Percentiles rank a stretch among this genome's conserved stretches.
Evolutionary conservation across 1,140 invertebrate species (phyloP).

Genomic region (Adelges cooleyi): DNA sequence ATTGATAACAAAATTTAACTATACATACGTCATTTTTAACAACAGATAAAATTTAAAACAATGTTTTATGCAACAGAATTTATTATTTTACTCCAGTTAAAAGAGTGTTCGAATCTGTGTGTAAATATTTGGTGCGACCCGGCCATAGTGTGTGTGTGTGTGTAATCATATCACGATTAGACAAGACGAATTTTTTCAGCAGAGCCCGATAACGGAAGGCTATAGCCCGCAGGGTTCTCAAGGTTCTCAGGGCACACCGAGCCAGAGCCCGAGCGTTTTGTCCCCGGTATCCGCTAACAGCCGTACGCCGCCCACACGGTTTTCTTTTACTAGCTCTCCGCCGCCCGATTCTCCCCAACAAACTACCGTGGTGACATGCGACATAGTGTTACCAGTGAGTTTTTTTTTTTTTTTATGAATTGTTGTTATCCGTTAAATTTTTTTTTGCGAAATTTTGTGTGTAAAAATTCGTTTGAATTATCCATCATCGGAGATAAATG

Average conservation of each 20-base stretch:
- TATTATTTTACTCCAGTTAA: too few species aligned
- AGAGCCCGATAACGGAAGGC: conserved; percentile 44
- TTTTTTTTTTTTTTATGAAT: conserved; percentile 14
- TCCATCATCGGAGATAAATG: not conserved
- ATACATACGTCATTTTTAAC: too few species aligned
- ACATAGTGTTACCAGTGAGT: conserved; percentile 31
- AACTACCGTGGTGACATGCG: conserved; percentile 31
- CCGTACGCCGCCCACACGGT: conserved; percentile 34
- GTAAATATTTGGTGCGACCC: too few species aligned
- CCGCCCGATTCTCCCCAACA: conserved; percentile 42
- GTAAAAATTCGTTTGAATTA: not conserved
- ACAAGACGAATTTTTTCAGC: conserved; percentile 36
- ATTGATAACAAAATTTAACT: too few species aligned
- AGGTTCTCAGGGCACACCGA: conserved; percentile 39
- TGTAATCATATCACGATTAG: not conserved
- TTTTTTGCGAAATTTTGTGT: not conserved
- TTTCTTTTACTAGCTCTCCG: conserved; percentile 44
- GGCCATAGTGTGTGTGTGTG: not conserved
- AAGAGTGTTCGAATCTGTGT: too few species aligned
- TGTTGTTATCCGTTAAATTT: conserved; percentile 5
- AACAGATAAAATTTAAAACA: too few species aligned
- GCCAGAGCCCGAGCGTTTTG: conserved; percentile 50
- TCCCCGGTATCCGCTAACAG: conserved; percentile 51
- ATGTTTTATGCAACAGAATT: too few species aligned
- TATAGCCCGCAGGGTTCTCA: conserved; percentile 24